These are phyloP conservation scores for Alces alces DNA, from an alignment of 2,113 vertebrate species.

Conservation along the genomic window DNA sequence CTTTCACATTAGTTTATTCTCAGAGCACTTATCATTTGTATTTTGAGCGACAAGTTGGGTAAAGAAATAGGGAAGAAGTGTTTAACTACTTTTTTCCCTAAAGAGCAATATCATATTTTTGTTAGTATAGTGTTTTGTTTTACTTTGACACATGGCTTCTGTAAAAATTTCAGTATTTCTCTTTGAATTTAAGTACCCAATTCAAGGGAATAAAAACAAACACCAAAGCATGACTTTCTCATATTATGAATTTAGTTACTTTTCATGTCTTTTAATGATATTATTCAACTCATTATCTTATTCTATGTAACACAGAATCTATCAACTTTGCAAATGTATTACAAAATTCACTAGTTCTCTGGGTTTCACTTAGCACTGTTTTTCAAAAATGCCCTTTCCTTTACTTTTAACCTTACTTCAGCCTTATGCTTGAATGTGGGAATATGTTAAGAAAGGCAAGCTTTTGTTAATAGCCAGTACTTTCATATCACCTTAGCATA, in stretches of 20 bases:
- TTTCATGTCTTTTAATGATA: neutral
- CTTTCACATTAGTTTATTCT: slow-evolving; percentile 44
- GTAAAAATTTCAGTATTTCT: neutral
- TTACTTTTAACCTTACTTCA: neutral
- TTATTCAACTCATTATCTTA: neutral
- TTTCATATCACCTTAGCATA: neutral
- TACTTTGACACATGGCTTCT: slow-evolving; percentile 35
- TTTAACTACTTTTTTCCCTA: slow-evolving; percentile 27
- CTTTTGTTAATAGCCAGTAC: neutral
- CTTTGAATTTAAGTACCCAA: neutral
- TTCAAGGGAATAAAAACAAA: neutral
- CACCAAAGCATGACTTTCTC: neutral
- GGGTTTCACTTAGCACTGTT: neutral
- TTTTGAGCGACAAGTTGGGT: neutral
- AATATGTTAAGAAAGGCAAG: neutral
- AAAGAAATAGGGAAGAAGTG: slow-evolving; percentile 32
- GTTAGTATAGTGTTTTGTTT: slow-evolving; percentile 35
- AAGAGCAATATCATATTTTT: slow-evolving; percentile 38
- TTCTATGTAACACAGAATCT: neutral
- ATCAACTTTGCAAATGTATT: neutral
- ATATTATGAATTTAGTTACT: neutral
- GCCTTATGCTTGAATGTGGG: neutral
- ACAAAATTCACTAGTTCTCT: neutral
- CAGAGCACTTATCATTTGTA: slow-evolving; percentile 32
- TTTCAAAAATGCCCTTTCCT: neutral